Evolutionary conservation across 2,888 invertebrate genomes (phyloP).

Genomic region (Pseudolycoriella hygida): DNA sequence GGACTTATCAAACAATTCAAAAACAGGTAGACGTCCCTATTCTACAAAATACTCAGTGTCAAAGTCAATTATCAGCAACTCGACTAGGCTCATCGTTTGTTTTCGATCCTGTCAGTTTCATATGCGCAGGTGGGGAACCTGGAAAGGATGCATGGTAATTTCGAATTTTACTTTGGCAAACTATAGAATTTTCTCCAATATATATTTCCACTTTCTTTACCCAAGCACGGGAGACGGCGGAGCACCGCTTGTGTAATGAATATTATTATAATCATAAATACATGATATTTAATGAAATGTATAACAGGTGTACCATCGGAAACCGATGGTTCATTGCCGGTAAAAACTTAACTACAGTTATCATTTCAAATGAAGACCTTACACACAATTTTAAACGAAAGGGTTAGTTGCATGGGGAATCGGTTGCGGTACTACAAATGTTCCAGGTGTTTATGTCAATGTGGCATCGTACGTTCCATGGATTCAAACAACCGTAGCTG

Average conservation of each 20-base stretch:
- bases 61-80: conserved; percentile 41
- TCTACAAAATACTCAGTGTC: conserved; percentile 42
- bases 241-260: conserved; percentile 27
- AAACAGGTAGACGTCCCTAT: conserved; percentile 63
- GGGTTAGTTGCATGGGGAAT: conserved; percentile 37
- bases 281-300: too few species aligned
- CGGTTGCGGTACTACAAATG: conserved; percentile 42
- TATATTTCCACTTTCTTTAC: too few species aligned
- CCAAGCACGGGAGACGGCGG: conserved; percentile 33
- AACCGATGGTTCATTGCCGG: conserved; percentile 28
- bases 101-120: conserved; percentile 46
- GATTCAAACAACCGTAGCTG: conserved; percentile 34
- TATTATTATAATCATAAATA: too few species aligned
- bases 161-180: not conserved
- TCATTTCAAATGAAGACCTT: too few species aligned
- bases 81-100: conserved; percentile 43
- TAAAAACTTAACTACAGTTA: too few species aligned
- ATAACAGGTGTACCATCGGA: conserved; percentile 20
- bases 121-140: conserved; percentile 62
- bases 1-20: conserved; percentile 44
- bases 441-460: conserved; percentile 65
- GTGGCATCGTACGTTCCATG: conserved; percentile 46
- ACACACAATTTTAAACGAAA: too few species aligned
- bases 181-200: not conserved
- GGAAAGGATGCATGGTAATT: conserved; percentile 63